phyloP scores from a whole-genome alignment of 1,140 invertebrate genomes.

The Saxidomus purpurata region DNA sequence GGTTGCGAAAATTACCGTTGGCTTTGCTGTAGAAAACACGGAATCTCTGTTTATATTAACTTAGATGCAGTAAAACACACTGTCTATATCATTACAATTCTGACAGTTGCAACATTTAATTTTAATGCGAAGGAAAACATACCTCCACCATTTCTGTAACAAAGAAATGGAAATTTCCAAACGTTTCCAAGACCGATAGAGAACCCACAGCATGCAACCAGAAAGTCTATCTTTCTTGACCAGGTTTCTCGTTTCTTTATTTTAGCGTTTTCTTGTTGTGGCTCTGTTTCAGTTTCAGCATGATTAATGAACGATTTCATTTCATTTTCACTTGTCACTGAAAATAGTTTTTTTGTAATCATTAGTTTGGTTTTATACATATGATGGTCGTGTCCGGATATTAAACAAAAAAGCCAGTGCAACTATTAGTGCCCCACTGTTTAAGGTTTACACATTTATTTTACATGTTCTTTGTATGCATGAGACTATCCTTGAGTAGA shows the following conservation, averaged over 20 bases:
- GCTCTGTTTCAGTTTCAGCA: neutral
- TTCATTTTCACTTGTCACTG: neutral
- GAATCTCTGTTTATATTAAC: neutral
- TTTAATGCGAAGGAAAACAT: neutral
- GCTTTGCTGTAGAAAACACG: too few relatives aligned
- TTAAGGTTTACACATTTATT: too few relatives aligned
- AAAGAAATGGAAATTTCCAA: constrained; percentile 85
- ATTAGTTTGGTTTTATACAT: too few relatives aligned
- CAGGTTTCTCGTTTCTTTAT: constrained; percentile 80
- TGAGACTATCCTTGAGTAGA: too few relatives aligned
- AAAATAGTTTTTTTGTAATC: too few relatives aligned
- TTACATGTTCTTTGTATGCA: too few relatives aligned
- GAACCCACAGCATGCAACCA: constrained; percentile 83
- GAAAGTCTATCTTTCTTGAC: constrained; percentile 81
- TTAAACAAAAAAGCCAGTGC: too few relatives aligned
- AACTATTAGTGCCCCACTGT: too few relatives aligned
- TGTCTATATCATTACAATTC: neutral
- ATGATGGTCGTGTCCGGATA: too few relatives aligned
- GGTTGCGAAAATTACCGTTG: too few relatives aligned
- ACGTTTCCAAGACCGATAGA: constrained; percentile 85
- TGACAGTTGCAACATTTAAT: neutral
- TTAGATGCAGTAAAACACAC: neutral
- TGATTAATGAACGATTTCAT: neutral
- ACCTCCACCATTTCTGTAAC: constrained; percentile 76
- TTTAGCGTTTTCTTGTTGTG: neutral